These are phyloP conservation scores for Heteronetta atricapilla DNA, from an alignment of 2,113 vertebrate genomes.

Conservation along the genomic window DNA sequence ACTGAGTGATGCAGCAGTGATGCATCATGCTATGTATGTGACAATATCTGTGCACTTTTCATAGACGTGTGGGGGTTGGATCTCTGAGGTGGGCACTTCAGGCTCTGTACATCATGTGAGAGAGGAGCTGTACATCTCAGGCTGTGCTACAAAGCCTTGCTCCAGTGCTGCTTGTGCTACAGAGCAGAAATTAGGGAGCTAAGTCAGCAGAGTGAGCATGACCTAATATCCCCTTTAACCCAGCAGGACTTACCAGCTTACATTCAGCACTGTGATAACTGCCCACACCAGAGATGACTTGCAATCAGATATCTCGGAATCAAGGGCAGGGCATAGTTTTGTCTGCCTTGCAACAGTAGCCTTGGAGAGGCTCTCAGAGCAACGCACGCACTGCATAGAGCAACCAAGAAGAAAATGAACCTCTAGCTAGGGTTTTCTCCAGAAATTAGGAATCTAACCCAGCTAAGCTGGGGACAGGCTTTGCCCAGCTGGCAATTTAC, in stretches of 20 bases:
- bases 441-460: neutral
- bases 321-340: neutral
- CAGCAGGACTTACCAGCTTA: neutral
- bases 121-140: neutral
- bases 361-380: neutral
- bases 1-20: neutral
- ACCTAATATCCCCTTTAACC: neutral
- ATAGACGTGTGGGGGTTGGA: accelerated
- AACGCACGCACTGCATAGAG: neutral
- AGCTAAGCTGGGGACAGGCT: neutral
- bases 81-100: neutral
- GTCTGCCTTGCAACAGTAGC: neutral
- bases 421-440: neutral
- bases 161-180: neutral
- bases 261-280: neutral
- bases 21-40: neutral
- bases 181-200: neutral
- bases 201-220: neutral
- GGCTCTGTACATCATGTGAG: neutral
- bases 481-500: accelerated
- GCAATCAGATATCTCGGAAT: neutral
- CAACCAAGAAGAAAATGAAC: neutral
- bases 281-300: neutral
- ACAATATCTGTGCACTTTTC: neutral
- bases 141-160: accelerated